Percentiles rank a stretch among this genome's conserved stretches.
phyloP scores from a whole-genome alignment of 1,140 invertebrate genomes.

The Scylla paramamosain region DNA sequence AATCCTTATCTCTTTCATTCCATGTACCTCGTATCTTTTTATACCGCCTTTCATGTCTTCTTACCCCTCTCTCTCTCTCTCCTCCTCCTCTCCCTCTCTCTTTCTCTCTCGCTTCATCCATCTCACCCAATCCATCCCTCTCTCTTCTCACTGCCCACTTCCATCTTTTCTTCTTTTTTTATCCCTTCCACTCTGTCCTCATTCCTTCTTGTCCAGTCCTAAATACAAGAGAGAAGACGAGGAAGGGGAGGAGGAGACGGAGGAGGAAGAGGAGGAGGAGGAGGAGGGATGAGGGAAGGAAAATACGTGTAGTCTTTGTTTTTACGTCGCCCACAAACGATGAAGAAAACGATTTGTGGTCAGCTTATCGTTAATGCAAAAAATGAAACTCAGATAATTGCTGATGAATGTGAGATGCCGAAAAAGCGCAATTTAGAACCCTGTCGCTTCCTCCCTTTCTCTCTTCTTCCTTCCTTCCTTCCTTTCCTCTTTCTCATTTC shows the following conservation, averaged over 20 bases:
- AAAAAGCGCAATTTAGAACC: background rate
- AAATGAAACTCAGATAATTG: constrained; percentile 30
- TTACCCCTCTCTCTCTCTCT: background rate
- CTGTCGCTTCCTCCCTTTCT: background rate
- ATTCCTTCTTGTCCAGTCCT: background rate
- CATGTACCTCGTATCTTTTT: background rate
- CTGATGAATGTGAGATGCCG: constrained; percentile 3
- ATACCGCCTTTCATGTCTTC: background rate
- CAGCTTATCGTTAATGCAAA: background rate
- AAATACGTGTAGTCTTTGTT: background rate
- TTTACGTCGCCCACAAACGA: background rate
- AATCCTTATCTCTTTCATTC: background rate
- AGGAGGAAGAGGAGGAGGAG: background rate
- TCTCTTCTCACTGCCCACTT: background rate
- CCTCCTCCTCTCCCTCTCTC: background rate
- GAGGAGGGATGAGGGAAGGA: background rate
- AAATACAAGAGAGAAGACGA: background rate
- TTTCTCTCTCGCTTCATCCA: background rate
- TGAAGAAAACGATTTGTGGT: background rate
- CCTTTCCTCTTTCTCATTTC: background rate
- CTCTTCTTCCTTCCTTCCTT: background rate
- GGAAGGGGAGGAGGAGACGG: background rate
- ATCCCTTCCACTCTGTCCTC: background rate
- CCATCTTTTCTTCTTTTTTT: background rate
- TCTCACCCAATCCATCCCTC: background rate